A percentile compares a stretch with the other conserved stretches of the same genome.
phyloP scores from a whole-genome alignment of 2,113 vertebrate species.

The Protobothrops flavoviridis region DNA sequence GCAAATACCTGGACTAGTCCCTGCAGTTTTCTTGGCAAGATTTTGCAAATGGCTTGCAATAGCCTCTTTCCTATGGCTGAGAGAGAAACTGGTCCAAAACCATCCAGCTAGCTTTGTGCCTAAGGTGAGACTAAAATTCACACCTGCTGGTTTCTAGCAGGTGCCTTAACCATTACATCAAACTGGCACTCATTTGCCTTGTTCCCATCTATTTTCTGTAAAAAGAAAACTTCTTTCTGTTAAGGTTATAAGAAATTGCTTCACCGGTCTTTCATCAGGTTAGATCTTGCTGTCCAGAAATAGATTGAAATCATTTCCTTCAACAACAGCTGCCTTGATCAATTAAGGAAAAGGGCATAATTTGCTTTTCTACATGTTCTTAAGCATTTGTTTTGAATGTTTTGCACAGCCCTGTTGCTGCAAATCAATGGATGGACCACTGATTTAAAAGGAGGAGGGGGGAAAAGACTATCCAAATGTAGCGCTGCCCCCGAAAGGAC shows the following conservation, averaged over 20 bases:
- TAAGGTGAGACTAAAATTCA: background rate
- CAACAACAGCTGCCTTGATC: background rate
- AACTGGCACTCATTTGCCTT: background rate
- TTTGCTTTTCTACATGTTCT: background rate
- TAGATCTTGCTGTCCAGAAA: background rate
- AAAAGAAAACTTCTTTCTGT: background rate
- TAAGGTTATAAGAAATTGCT: background rate
- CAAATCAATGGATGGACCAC: background rate
- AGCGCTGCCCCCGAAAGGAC: too few relatives aligned
- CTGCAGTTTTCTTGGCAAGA: background rate
- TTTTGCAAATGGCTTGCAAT: background rate
- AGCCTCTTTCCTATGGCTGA: background rate
- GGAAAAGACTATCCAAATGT: background rate
- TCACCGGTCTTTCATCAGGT: background rate
- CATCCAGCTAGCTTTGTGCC: background rate
- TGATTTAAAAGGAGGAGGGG: background rate
- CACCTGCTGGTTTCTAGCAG: background rate
- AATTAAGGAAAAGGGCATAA: background rate
- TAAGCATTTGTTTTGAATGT: background rate
- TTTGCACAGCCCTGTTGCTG: background rate
- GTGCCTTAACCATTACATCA: background rate
- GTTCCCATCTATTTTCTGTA: background rate
- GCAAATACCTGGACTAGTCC: background rate
- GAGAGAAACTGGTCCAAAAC: background rate
- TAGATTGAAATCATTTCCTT: background rate